These are phyloP conservation scores for Chamaea fasciata DNA, from an alignment of 2,113 vertebrate genomes.

Conservation along the genomic window DNA sequence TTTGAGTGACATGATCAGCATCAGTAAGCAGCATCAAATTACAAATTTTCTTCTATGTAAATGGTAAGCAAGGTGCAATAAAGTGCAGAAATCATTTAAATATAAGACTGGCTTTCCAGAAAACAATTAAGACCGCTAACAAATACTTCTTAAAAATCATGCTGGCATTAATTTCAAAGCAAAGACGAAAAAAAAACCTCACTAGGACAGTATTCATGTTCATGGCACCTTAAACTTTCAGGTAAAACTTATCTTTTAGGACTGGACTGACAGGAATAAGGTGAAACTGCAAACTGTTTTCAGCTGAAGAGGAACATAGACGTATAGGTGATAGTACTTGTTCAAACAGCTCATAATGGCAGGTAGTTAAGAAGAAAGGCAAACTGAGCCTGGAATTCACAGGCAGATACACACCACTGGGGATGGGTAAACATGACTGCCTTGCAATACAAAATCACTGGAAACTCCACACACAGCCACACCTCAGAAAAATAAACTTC, in stretches of 20 bases:
- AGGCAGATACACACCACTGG: background rate
- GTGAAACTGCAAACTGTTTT: background rate
- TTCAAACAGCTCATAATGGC: background rate
- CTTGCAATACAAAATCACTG: background rate
- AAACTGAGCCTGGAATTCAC: background rate
- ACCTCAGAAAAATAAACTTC: background rate
- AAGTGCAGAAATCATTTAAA: background rate
- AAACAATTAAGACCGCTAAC: background rate
- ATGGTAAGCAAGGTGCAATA: fast-evolving
- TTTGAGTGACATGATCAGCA: background rate
- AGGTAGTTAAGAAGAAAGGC: background rate
- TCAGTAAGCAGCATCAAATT: background rate
- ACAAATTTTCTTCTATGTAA: background rate
- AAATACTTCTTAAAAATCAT: background rate
- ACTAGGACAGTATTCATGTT: background rate
- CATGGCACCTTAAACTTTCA: background rate
- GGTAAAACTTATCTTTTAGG: background rate
- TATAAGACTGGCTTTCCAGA: background rate
- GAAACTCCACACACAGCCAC: background rate
- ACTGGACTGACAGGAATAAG: background rate
- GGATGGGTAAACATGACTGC: background rate
- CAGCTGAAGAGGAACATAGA: background rate
- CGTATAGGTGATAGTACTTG: background rate
- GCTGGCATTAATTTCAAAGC: background rate
- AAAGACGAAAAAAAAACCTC: background rate